These are phyloP conservation scores for Tolmerus cingulatus DNA, from an alignment of 2,888 invertebrate species.

Conservation along the genomic window DNA sequence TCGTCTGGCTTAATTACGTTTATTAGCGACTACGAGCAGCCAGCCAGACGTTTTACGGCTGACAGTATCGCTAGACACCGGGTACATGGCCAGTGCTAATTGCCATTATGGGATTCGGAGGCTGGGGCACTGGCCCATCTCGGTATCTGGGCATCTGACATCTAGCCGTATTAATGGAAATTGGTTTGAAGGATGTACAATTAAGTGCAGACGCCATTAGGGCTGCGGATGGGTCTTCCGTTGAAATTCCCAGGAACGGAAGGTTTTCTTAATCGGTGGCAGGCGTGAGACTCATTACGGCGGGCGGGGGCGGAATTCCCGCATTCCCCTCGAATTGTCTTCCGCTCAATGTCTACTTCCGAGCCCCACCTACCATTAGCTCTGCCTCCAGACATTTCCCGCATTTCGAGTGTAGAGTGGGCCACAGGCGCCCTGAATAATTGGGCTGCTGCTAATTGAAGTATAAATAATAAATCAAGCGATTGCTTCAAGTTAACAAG, in stretches of 20 bases:
- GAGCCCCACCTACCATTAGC: background rate
- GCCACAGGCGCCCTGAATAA: background rate
- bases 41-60: constrained; percentile 22
- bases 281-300: constrained; percentile 17
- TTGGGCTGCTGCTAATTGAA: constrained; percentile 18
- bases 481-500: background rate
- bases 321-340: background rate
- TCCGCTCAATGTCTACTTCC: background rate
- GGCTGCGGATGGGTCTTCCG: background rate
- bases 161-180: constrained; percentile 20
- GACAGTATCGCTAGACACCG: background rate
- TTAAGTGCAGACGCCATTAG: constrained; percentile 35
- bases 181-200: constrained; percentile 36
- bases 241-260: background rate
- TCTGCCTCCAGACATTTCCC: background rate
- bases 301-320: background rate
- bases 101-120: constrained; percentile 19
- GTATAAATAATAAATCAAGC: constrained; percentile 26
- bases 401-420: background rate
- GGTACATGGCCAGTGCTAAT: constrained; percentile 2
- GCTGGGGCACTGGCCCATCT: background rate
- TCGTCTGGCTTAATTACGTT: constrained; percentile 23
- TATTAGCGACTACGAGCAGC: constrained; percentile 4
- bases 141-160: background rate
- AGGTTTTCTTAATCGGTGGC: background rate